A percentile compares a stretch with the other conserved stretches of the same genome.
These are phyloP conservation scores for Cnemophilus loriae DNA, from an alignment of 2,113 vertebrate genomes.

Conservation along the genomic window DNA sequence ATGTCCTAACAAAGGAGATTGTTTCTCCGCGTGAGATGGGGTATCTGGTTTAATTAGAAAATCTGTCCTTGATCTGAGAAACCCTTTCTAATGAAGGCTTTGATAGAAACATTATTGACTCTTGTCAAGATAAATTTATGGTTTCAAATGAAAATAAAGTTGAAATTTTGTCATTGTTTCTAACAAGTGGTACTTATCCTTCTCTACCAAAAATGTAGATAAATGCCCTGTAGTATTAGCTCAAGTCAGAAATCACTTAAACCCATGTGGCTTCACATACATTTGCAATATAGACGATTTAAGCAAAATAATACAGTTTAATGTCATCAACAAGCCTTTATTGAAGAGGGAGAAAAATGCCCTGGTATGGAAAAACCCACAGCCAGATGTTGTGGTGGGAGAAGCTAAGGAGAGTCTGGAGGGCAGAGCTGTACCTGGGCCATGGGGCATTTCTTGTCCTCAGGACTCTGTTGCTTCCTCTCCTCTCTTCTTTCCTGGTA, in stretches of 20 bases:
- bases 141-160: neutral
- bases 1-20: neutral
- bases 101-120: neutral
- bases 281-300: neutral
- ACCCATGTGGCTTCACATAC: neutral
- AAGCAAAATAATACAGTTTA: neutral
- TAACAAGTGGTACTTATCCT: neutral
- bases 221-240: neutral
- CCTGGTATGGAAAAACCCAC: neutral
- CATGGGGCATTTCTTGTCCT: neutral
- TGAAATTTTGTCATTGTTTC: neutral
- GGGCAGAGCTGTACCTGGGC: neutral
- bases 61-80: neutral
- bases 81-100: neutral
- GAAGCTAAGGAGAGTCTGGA: neutral
- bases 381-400: neutral
- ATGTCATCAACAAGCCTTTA: neutral
- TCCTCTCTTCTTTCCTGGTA: neutral
- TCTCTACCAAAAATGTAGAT: neutral
- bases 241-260: neutral
- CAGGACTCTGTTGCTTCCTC: neutral
- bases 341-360: neutral
- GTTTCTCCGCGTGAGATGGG: rapidly evolving
- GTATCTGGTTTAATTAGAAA: neutral
- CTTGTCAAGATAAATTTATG: neutral